Conservation (phyloP, 2,113 vertebrate species). For the Sander lucioperca region DNA sequence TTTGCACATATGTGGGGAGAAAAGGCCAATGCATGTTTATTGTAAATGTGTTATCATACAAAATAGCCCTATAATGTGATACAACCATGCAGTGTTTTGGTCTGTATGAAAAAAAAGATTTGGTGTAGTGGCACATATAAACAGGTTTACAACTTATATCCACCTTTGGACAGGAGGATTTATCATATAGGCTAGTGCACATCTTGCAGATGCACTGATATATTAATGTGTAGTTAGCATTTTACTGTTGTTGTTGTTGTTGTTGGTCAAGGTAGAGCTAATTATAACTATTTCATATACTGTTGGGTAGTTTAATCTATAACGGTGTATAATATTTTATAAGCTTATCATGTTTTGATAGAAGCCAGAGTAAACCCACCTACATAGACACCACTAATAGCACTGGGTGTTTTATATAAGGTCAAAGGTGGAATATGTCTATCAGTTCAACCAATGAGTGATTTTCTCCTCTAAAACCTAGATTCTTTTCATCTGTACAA, state of each 20-base stretch:
- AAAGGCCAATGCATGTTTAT: background rate
- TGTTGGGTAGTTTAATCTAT: background rate
- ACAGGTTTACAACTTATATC: background rate
- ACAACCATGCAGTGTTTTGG: background rate
- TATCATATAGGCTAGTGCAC: background rate
- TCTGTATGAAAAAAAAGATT: background rate
- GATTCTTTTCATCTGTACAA: background rate
- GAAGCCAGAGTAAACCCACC: too few relatives aligned
- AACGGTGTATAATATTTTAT: background rate
- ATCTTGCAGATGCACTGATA: background rate
- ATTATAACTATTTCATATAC: too few relatives aligned
- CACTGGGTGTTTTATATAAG: too few relatives aligned
- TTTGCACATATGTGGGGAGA: background rate
- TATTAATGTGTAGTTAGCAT: background rate
- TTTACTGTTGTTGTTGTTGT: background rate
- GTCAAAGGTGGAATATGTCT: background rate
- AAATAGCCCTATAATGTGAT: background rate
- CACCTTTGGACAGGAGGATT: background rate
- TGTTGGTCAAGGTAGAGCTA: background rate
- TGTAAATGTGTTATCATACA: background rate
- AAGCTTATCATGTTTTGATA: background rate
- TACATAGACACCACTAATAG: too few relatives aligned
- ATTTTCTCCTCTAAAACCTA: background rate
- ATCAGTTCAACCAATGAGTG: background rate
- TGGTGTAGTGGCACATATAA: background rate